Evolutionary conservation across 1,140 invertebrate species (phyloP).

Genomic region (Bombus confusus): DNA sequence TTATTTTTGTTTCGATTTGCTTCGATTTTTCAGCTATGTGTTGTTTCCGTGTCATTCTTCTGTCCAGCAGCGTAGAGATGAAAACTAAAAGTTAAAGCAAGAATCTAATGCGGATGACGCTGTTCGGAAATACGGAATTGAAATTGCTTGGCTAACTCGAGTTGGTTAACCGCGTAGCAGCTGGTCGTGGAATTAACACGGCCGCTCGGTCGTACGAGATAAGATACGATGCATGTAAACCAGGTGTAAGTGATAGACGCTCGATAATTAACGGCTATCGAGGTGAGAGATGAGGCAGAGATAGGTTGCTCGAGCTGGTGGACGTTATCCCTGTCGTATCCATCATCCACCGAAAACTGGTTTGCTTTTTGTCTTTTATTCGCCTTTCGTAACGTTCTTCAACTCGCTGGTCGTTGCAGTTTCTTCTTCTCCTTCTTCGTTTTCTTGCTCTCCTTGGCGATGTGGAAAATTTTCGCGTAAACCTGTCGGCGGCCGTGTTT

Average conservation of each 20-base stretch:
- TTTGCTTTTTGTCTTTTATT: conserved; percentile 57
- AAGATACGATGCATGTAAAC: conserved; percentile 68
- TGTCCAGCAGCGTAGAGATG: background rate
- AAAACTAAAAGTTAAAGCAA: too few relatives aligned
- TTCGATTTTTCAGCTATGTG: too few relatives aligned
- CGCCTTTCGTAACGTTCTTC: conserved; percentile 37
- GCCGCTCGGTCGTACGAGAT: conserved; percentile 40
- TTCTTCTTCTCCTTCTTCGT: background rate
- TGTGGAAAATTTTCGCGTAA: conserved; percentile 7
- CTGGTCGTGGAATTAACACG: conserved; percentile 56
- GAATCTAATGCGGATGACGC: background rate
- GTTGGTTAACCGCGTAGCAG: conserved; percentile 13
- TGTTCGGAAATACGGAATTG: conserved; percentile 20
- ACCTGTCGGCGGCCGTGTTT: background rate
- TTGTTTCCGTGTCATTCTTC: too few relatives aligned
- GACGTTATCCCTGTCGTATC: conserved; percentile 48
- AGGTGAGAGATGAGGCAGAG: conserved; percentile 51
- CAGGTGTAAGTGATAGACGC: conserved; percentile 68
- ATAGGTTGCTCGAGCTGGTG: conserved; percentile 40
- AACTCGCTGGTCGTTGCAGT: background rate
- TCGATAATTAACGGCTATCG: conserved; percentile 66
- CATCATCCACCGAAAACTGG: conserved; percentile 56
- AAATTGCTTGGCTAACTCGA: conserved; percentile 37
- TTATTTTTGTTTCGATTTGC: too few relatives aligned
- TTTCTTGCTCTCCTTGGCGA: background rate